Evolutionary conservation across 2,888 invertebrate genomes (phyloP).

Genomic region (Drosophila emarginata): DNA sequence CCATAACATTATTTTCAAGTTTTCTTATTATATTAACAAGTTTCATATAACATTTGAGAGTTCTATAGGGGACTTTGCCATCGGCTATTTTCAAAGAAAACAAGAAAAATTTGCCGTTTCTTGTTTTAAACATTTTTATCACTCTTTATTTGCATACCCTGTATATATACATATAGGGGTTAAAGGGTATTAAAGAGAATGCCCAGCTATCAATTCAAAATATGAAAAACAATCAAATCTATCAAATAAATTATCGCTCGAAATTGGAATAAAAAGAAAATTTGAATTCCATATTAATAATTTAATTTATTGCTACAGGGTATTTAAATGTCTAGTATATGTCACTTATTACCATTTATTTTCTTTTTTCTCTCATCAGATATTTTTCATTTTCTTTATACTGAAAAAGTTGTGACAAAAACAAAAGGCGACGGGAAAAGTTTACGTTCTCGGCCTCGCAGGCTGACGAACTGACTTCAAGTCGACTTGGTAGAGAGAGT

Average conservation of each 20-base stretch:
- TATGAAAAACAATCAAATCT: too few species aligned
- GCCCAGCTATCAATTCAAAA: too few species aligned
- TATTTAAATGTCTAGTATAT: not conserved
- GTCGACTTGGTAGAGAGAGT: constrained; percentile 34
- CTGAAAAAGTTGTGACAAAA: constrained; percentile 42
- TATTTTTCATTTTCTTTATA: constrained; percentile 49
- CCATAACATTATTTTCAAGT: constrained; percentile 4
- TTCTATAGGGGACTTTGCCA: not conserved
- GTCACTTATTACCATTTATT: not conserved
- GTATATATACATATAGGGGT: not conserved
- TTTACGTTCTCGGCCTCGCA: constrained; percentile 36
- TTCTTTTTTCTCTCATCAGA: constrained; percentile 20
- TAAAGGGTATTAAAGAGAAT: not conserved
- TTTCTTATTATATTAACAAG: constrained; percentile 11
- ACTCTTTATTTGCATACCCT: not conserved
- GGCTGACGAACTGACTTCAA: constrained; percentile 39
- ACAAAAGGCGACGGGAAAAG: constrained; percentile 60
- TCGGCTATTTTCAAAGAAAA: not conserved
- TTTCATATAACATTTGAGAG: constrained; percentile 3
- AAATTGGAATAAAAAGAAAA: too few species aligned
- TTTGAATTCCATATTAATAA: too few species aligned
- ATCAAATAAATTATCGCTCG: too few species aligned
- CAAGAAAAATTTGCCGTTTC: not conserved
- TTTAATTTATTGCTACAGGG: not conserved
- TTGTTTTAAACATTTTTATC: not conserved